Conservation (phyloP, 2,113 vertebrate genomes). For the Cryptotis parvus region DNA sequence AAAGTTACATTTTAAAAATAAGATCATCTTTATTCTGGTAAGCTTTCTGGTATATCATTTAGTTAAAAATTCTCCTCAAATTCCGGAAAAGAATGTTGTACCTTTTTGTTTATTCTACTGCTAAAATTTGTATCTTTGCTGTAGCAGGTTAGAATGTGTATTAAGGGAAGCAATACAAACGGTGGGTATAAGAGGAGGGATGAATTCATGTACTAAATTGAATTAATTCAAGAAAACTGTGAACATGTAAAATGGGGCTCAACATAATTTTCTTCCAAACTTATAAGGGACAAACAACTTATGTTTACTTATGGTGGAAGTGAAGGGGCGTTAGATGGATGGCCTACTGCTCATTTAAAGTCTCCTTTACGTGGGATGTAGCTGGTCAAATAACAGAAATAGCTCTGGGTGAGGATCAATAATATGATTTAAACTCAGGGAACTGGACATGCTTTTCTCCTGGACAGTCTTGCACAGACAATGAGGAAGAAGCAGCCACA, state of each 20-base stretch:
- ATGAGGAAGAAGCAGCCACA: too few species aligned
- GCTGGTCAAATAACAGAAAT: too few species aligned
- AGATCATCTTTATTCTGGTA: background rate
- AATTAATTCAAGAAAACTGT: background rate
- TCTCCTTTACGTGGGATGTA: too few species aligned
- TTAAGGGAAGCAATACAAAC: background rate
- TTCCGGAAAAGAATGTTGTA: background rate
- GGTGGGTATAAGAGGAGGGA: background rate
- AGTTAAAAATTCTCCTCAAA: background rate
- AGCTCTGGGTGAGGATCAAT: too few species aligned
- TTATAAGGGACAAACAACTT: background rate
- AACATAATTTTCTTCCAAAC: conserved; percentile 45
- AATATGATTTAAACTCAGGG: too few species aligned
- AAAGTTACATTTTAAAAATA: background rate
- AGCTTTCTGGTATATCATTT: background rate
- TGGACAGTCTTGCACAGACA: too few species aligned
- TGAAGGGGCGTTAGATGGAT: too few species aligned
- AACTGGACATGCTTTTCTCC: too few species aligned
- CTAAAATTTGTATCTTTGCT: background rate
- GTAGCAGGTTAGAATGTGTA: background rate
- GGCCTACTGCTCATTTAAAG: too few species aligned
- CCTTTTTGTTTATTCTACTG: background rate
- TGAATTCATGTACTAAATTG: background rate
- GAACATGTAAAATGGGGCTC: background rate
- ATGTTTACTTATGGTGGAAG: too few species aligned